Evolutionary conservation across 1,140 invertebrate species (phyloP).

Genomic region (Mylabris phalerata): DNA sequence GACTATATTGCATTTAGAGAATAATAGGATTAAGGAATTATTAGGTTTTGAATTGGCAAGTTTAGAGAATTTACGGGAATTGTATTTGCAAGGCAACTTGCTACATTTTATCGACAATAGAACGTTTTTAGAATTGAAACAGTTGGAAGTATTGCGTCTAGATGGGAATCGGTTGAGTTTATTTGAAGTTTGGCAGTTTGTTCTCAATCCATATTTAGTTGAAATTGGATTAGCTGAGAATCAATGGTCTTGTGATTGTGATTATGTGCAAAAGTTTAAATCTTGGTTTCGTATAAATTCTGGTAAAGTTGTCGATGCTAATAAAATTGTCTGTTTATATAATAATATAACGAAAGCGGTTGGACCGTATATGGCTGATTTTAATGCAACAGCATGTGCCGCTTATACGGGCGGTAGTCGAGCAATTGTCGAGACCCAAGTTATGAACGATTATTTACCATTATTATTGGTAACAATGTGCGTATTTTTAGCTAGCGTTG

Average conservation of each 20-base stretch:
- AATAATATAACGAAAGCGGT: slow-evolving; percentile 55
- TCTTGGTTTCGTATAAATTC: slow-evolving; percentile 67
- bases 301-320: slow-evolving; percentile 65
- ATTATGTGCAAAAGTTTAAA: slow-evolving; percentile 68
- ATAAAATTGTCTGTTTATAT: slow-evolving; percentile 59
- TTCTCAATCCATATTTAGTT: slow-evolving; percentile 67
- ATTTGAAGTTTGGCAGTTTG: slow-evolving; percentile 71
- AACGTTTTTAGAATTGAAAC: slow-evolving; percentile 73
- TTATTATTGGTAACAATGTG: slow-evolving; percentile 66
- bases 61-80: slow-evolving; percentile 69
- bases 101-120: slow-evolving; percentile 77
- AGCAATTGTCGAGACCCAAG: slow-evolving; percentile 64
- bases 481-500: slow-evolving; percentile 64
- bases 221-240: slow-evolving; percentile 76
- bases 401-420: slow-evolving; percentile 55
- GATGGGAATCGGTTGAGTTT: slow-evolving; percentile 77
- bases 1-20: slow-evolving; percentile 74
- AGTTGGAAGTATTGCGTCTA: slow-evolving; percentile 74
- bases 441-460: slow-evolving; percentile 73
- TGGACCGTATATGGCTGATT: slow-evolving; percentile 55
- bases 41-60: slow-evolving; percentile 78
- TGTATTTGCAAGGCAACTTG: slow-evolving; percentile 83
- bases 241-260: slow-evolving; percentile 85
- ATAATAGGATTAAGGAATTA: slow-evolving; percentile 73
- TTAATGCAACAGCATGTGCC: slow-evolving; percentile 62